Evolutionary conservation across 2,113 vertebrate genomes (phyloP).

Genomic region (Callionymus lyra): DNA sequence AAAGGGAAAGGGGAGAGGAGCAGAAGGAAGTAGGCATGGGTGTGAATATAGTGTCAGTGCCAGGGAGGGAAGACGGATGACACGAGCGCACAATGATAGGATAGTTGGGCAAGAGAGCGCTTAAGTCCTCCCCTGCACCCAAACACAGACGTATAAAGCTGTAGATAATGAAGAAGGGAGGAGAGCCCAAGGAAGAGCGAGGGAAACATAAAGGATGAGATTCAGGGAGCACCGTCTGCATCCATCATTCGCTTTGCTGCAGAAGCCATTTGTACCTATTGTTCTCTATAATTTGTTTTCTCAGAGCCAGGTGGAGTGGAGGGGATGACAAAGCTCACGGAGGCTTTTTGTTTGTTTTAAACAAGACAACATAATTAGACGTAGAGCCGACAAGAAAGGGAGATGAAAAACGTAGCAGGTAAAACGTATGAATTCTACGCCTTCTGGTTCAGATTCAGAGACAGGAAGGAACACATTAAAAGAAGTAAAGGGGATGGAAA

Average conservation of each 20-base stretch:
- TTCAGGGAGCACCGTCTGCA: slow-evolving; percentile 49
- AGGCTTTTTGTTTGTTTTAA: slow-evolving; percentile 63
- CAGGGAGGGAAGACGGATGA: slow-evolving; percentile 59
- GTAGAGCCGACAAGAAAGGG: slow-evolving; percentile 31
- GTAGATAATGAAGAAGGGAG: slow-evolving; percentile 50
- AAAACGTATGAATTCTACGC: slow-evolving; percentile 1
- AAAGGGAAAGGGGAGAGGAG: slow-evolving; percentile 25
- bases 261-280: slow-evolving; percentile 69
- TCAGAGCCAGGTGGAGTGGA: slow-evolving; percentile 38
- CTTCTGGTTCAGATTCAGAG: slow-evolving; percentile 35
- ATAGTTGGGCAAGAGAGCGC: slow-evolving; percentile 48
- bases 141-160: slow-evolving; percentile 55
- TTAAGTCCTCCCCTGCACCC: slow-evolving; percentile 45
- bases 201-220: slow-evolving; percentile 45
- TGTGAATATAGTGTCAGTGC: slow-evolving; percentile 49
- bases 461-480: slow-evolving; percentile 36
- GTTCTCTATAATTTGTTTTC: slow-evolving; percentile 70
- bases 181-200: slow-evolving; percentile 37
- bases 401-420: slow-evolving; percentile 41
- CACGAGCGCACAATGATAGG: slow-evolving; percentile 51
- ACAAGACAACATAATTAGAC: slow-evolving; percentile 56
- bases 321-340: slow-evolving; percentile 36
- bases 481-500: slow-evolving; percentile 36
- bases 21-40: slow-evolving; percentile 39
- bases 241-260: slow-evolving; percentile 65